Base-by-base conservation (phyloP, 2,888 invertebrate genomes). In the Bruchidius siliquastri region DNA sequence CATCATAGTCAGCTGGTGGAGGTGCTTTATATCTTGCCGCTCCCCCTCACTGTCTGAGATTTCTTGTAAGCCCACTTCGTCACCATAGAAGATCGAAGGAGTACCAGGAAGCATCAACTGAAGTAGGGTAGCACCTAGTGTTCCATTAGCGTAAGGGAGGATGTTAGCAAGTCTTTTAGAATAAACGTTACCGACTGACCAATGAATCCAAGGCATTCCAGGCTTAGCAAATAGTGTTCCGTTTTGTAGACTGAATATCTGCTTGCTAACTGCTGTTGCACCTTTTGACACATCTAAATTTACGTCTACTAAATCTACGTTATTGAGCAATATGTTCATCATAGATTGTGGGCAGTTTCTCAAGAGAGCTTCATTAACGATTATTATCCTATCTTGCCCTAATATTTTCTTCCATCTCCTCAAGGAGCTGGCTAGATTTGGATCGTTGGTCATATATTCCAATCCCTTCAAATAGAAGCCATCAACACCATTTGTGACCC, bases 391-490 rank as follows among this genome's bases (percentile, higher is more conserved):
- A 68, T 90, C 88, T 20, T 83, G 82, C 0, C 92, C 93, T 22
- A 93, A 84, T 13, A 92, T 86, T 76, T 88, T 87, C 83, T 93
- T 93, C 94, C 94, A 95, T 73, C 90, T 85, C 74, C 89, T 88
- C 21, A 95, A 83, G 67, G 90, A 88, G 71, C 87, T 86, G 0
- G 87, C 85, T 79, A 94, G 91, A 80, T 90, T 87, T 0, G 86
- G 84, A 80, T 93, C 91, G 68, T 90, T 87, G 2, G 90, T 88
- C 81, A 92, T 90, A 75, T 90, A 86, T 81, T 94, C 93, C 22
- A 96, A 85, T 13, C 93, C 94, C 85, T 95, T 95, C 8, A 97
- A 87, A 84, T 96, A 95, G 85, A 98, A 96, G 0, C 97, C 98
- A 86, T 97, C 95, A 2, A 97, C 93, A 8, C 94, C 94, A 76